Percentiles rank a stretch among this genome's conserved stretches.
Evolutionary conservation across 1,140 invertebrate genomes (phyloP).

Genomic region (Ruditapes philippinarum): DNA sequence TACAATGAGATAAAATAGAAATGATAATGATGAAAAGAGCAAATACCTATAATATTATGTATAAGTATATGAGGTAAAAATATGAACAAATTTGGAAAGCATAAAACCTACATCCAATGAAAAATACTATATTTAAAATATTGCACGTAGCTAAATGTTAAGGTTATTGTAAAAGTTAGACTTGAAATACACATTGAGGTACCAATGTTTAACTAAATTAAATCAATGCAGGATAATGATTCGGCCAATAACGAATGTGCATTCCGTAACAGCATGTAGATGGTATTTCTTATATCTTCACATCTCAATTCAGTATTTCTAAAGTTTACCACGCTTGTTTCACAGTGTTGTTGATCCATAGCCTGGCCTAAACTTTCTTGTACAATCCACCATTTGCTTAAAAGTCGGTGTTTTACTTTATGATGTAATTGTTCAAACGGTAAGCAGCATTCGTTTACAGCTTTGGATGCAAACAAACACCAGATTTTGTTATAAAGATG

Average conservation of each 20-base stretch:
- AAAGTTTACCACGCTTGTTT: not conserved
- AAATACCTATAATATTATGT: no score
- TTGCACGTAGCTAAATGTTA: no score
- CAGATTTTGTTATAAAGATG: not conserved
- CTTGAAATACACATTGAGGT: no score
- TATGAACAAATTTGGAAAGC: no score
- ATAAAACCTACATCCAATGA: no score
- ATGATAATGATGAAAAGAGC: no score
- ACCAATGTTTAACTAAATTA: not conserved
- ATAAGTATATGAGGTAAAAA: no score
- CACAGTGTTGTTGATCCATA: not conserved
- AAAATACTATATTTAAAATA: no score
- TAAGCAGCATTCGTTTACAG: not conserved
- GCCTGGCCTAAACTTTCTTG: not conserved
- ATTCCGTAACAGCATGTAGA: not conserved
- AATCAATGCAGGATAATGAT: not conserved
- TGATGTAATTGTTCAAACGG: not conserved
- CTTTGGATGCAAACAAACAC: not conserved
- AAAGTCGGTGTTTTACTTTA: not conserved
- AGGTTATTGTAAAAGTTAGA: no score
- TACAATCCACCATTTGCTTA: constrained; percentile 1
- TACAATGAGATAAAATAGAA: no score
- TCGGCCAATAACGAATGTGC: not conserved
- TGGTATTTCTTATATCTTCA: not conserved
- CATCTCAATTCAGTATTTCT: not conserved